Conservation (phyloP, 2,888 invertebrate species). For the Hyalella azteca region DNA sequence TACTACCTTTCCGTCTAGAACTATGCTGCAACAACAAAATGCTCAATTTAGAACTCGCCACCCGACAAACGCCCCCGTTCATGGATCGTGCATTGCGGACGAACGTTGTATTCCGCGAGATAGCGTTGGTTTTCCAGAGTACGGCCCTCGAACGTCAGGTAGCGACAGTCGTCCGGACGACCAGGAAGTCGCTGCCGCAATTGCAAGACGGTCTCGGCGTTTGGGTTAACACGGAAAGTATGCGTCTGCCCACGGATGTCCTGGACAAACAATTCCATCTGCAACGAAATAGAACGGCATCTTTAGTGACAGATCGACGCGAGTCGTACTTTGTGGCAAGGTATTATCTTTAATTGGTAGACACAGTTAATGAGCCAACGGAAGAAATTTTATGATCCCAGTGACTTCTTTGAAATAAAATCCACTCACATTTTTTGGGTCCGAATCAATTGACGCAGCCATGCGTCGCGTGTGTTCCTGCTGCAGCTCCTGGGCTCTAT, state of each 20-base stretch:
- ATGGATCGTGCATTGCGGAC: neutral
- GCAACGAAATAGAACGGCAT: neutral
- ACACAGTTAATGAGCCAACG: neutral
- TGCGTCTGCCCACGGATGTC: slow-evolving; percentile 10
- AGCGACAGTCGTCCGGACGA: neutral
- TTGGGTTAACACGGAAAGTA: slow-evolving; percentile 9
- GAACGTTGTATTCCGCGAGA: neutral
- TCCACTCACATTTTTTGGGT: neutral
- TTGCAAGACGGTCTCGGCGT: neutral
- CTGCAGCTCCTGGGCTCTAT: neutral
- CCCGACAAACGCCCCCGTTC: slow-evolving; percentile 5
- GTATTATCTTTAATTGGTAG: neutral
- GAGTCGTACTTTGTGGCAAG: too few species aligned
- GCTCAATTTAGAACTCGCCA: neutral
- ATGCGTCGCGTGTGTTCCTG: neutral
- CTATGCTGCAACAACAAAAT: neutral
- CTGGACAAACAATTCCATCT: slow-evolving; percentile 9
- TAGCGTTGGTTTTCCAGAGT: neutral
- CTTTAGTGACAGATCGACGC: too few species aligned
- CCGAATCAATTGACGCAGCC: neutral
- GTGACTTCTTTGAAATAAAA: neutral
- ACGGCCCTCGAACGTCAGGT: slow-evolving; percentile 13
- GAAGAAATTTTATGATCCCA: neutral
- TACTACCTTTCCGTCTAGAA: neutral
- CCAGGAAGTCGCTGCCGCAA: neutral